Evolutionary conservation across 2,113 vertebrate genomes (phyloP).

Genomic region (Nyctibius bracteatus): DNA sequence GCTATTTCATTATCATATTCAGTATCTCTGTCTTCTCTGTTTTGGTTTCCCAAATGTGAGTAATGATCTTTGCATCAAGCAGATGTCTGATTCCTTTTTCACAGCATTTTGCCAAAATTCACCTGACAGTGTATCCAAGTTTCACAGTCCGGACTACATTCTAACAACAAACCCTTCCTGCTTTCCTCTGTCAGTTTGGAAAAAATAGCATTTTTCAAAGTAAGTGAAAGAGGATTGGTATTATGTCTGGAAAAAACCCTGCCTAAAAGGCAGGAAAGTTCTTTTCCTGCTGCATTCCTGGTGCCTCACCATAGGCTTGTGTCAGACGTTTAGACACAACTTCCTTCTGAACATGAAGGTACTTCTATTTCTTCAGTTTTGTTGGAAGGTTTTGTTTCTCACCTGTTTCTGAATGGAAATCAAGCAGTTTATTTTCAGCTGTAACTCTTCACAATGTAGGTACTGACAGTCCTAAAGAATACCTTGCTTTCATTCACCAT

Average conservation of each 20-base stretch:
- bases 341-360: not conserved
- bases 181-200: not conserved
- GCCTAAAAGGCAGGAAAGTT: not conserved
- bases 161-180: not conserved
- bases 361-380: not conserved
- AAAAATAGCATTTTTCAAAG: not conserved
- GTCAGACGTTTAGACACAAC: not conserved
- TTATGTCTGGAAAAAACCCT: not conserved
- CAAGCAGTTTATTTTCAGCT: not conserved
- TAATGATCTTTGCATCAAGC: not conserved
- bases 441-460: not conserved
- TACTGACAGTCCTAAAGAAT: not conserved
- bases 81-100: not conserved
- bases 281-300: not conserved
- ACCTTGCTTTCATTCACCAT: not conserved
- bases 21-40: not conserved
- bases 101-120: not conserved
- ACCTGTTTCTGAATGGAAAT: not conserved
- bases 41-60: not conserved
- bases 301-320: not conserved
- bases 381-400: not conserved
- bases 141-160: not conserved
- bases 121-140: not conserved
- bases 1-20: not conserved
- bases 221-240: not conserved